These are phyloP conservation scores for Andrena dorsata DNA, from an alignment of 2,888 invertebrate species.

Conservation along the genomic window DNA sequence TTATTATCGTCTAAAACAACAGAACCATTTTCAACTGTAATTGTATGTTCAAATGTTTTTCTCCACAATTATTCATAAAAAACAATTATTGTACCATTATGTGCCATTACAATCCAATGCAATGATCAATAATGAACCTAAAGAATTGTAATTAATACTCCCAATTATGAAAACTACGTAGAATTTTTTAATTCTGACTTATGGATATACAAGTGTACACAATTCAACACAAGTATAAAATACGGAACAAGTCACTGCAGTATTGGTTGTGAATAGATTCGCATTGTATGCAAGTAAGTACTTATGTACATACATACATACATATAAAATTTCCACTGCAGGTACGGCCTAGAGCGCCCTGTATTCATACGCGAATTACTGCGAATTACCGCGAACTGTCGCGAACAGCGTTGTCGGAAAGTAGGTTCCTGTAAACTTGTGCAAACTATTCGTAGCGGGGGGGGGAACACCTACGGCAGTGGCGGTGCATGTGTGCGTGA, in stretches of 20 bases:
- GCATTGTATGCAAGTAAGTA: neutral
- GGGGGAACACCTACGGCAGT: no score
- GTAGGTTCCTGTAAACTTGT: no score
- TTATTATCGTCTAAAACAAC: conserved; percentile 74
- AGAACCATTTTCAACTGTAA: conserved; percentile 32
- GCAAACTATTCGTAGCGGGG: no score
- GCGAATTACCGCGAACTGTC: no score
- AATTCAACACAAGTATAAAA: conserved; percentile 1
- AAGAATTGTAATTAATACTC: neutral
- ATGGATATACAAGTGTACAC: neutral
- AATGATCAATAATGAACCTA: neutral
- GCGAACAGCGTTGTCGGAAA: no score
- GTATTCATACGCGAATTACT: no score
- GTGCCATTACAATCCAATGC: conserved; percentile 56
- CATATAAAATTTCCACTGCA: no score
- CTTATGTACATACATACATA: no score
- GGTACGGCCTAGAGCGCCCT: no score
- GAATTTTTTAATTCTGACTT: neutral
- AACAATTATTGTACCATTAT: conserved; percentile 60
- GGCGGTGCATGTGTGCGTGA: no score
- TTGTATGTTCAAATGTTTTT: neutral
- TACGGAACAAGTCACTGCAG: neutral
- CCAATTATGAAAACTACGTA: neutral
- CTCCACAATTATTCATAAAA: neutral
- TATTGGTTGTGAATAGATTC: conserved; percentile 8